Base-by-base conservation (phyloP, 2,113 vertebrate species). In the Kryptolebias marmoratus region DNA sequence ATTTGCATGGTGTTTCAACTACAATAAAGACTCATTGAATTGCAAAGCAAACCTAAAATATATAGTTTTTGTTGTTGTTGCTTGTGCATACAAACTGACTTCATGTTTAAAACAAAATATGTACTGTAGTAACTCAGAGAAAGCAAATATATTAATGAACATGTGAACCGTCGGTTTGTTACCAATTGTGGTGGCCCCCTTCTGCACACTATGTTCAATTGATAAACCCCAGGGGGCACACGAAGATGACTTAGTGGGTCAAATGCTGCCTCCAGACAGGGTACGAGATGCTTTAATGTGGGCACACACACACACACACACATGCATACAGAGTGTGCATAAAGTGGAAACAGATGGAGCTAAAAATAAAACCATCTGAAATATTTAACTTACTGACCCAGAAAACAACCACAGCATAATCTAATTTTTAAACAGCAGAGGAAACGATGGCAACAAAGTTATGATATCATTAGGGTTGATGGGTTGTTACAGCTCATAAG, bases 301-400 rank as follows among this genome's bases (percentile, higher is more conserved):
- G n/a, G 22, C 56, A 69, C 72, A 66, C 22, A 8, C 75, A 62
- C 71, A 68, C 14, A 56, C 15, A 74, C 45, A 52, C 60, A 69
- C 32, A 42, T 9, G 45, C 15, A 75, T 50, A 53, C 73, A 68
- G 32, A 66, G 79, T 27, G 57, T 62, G 77, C 86, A 86, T 83
- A 91, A 87, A 93, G 87, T 90, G 89, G 88, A 92, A 93, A 90
- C 91, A 92, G 90, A 90, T 71, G 57, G 72, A 30, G 72, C 92
- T 93, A 93, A 93, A 94, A 94, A 93, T 94, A 94, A 61, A 90
- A 91, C 88, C 88, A 82, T 92, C 87, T 94, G 83, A 93, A 94
- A 94, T 94, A 94, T 94, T 93, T 93, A 94, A 92, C 89, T 93
- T 91, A 91, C 79, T 94, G 93, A 93, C 94, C 94, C 91, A 94